Evolutionary conservation across 2,888 invertebrate genomes (phyloP).

Genomic region (Metallyticus violacea): DNA sequence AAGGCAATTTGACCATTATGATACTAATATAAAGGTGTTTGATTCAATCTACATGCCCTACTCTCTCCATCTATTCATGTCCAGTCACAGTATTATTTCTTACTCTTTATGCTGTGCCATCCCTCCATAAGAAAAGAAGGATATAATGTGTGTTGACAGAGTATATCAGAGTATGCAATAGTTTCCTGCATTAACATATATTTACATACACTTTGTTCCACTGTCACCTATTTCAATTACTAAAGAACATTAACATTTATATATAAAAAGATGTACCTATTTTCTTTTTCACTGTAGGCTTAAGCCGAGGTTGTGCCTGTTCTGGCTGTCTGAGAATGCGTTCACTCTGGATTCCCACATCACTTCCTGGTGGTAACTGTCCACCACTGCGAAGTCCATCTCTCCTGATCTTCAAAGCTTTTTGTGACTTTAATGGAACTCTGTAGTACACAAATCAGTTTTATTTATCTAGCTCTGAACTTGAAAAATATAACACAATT

Average conservation of each 20-base stretch:
- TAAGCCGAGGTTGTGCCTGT: neutral
- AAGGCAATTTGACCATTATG: too few relatives aligned
- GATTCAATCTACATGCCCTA: too few relatives aligned
- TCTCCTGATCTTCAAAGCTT: neutral
- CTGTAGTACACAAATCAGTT: neutral
- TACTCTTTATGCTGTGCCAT: too few relatives aligned
- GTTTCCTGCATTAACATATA: too few relatives aligned
- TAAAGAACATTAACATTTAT: neutral
- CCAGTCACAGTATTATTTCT: too few relatives aligned
- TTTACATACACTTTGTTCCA: too few relatives aligned
- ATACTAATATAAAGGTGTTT: too few relatives aligned
- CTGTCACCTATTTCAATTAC: neutral
- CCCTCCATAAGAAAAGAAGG: too few relatives aligned
- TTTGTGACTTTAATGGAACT: neutral
- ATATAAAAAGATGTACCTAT: neutral
- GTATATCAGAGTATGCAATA: too few relatives aligned
- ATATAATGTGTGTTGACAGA: too few relatives aligned
- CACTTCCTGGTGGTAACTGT: constrained; percentile 17
- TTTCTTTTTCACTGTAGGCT: neutral
- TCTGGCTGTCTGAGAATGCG: constrained; percentile 27
- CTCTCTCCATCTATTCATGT: too few relatives aligned
- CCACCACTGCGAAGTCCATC: constrained; percentile 19
- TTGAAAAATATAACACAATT: neutral
- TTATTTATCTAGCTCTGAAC: neutral
- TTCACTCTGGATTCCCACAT: constrained; percentile 15